These are phyloP conservation scores for Hippocampus barbouri DNA, from an alignment of 2,113 vertebrate species.

Conservation along the genomic window DNA sequence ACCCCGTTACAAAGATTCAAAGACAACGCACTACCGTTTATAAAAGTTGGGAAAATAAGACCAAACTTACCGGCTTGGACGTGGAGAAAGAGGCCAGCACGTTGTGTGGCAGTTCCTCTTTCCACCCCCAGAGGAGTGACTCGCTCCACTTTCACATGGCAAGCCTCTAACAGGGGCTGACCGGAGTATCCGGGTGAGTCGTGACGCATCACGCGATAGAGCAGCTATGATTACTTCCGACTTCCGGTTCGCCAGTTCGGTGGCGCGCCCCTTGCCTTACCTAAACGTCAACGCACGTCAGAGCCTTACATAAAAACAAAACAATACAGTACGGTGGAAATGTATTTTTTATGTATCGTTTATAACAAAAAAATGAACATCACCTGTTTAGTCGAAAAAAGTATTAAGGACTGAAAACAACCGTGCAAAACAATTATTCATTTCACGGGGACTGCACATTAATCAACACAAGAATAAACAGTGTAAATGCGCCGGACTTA, in stretches of 20 bases:
- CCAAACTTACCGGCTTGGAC: neutral
- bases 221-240: constrained; percentile 12
- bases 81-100: neutral
- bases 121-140: neutral
- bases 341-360: too few relatives aligned
- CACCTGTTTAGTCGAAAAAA: too few relatives aligned
- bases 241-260: neutral
- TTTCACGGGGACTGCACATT: too few relatives aligned
- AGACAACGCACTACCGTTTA: neutral
- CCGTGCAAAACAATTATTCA: too few relatives aligned
- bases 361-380: too few relatives aligned
- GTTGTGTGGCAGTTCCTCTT: neutral
- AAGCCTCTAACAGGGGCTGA: neutral
- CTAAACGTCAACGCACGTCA: neutral
- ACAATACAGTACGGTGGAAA: neutral
- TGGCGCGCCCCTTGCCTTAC: neutral
- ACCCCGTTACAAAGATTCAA: neutral
- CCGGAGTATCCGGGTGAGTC: neutral
- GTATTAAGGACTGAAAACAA: too few relatives aligned
- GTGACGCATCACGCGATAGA: constrained; percentile 31
- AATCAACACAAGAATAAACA: neutral
- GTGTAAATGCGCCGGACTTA: neutral
- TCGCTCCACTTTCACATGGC: neutral
- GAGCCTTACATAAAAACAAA: too few relatives aligned
- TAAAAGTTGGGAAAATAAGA: neutral